These are phyloP conservation scores for Leptodirus hochenwartii DNA, from an alignment of 2,888 invertebrate species.

Conservation along the genomic window DNA sequence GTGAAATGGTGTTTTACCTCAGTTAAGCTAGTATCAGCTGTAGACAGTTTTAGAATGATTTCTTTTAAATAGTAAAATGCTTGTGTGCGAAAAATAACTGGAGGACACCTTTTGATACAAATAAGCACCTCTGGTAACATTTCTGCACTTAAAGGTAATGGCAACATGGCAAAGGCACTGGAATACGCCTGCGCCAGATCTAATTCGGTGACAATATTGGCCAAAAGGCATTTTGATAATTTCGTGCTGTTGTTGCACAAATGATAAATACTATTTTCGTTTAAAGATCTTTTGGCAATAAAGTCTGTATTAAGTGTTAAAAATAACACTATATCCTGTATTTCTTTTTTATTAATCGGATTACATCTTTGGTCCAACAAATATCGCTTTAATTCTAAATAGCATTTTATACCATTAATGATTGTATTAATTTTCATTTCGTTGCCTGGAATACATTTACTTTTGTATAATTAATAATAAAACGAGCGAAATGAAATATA, in stretches of 20 bases:
- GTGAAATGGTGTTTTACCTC: too few species aligned
- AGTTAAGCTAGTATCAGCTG: too few species aligned
- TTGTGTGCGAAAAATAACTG: too few species aligned
- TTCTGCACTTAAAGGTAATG: slow-evolving; percentile 10
- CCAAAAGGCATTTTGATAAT: slow-evolving; percentile 21
- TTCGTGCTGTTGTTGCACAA: slow-evolving; percentile 19
- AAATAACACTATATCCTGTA: slow-evolving; percentile 14
- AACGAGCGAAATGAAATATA: slow-evolving; percentile 10
- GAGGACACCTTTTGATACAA: too few species aligned
- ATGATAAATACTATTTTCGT: slow-evolving; percentile 19
- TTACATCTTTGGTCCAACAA: slow-evolving; percentile 9
- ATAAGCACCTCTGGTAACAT: slow-evolving; percentile 16
- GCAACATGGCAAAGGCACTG: slow-evolving; percentile 8
- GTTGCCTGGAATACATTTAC: slow-evolving; percentile 9
- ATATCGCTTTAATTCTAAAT: slow-evolving; percentile 10
- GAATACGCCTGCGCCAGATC: slow-evolving; percentile 11
- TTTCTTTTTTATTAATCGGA: slow-evolving; percentile 8
- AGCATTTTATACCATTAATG: slow-evolving; percentile 15
- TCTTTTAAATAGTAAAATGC: too few species aligned
- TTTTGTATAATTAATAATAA: slow-evolving; percentile 6
- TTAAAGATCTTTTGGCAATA: slow-evolving; percentile 12
- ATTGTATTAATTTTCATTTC: slow-evolving; percentile 9
- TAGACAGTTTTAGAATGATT: too few species aligned
- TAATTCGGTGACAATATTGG: slow-evolving; percentile 12
- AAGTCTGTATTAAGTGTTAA: slow-evolving; percentile 22